These are phyloP conservation scores for Athalia cordata DNA, from an alignment of 2,888 invertebrate species.

Conservation along the genomic window DNA sequence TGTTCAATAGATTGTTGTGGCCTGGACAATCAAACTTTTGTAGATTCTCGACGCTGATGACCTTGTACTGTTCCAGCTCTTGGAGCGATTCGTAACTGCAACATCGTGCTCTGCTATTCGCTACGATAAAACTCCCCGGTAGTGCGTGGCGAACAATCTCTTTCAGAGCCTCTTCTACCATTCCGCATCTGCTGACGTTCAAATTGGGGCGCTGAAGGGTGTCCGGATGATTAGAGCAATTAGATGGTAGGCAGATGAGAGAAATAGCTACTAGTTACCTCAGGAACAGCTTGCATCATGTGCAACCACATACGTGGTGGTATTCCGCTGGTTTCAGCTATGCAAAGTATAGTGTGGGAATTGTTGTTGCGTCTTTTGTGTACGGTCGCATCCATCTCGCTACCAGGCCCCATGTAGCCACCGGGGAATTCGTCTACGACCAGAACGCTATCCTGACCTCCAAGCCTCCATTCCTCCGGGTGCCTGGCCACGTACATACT, in stretches of 20 bases:
- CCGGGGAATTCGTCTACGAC: conserved; percentile 81
- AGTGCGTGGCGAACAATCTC: conserved; percentile 67
- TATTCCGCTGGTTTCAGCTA: conserved; percentile 77
- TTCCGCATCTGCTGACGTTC: conserved; percentile 61
- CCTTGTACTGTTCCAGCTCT: conserved; percentile 67
- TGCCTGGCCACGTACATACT: conserved; percentile 73
- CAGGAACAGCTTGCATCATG: conserved; percentile 66
- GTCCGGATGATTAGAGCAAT: background rate
- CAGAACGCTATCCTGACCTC: conserved; percentile 79
- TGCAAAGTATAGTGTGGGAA: conserved; percentile 79
- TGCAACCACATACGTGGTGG: conserved; percentile 74
- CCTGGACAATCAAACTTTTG: conserved; percentile 72
- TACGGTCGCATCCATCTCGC: conserved; percentile 74
- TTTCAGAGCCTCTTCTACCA: conserved; percentile 70
- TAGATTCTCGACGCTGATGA: conserved; percentile 72
- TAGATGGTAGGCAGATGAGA: background rate
- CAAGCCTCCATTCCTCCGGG: conserved; percentile 75
- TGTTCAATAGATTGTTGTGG: conserved; percentile 70
- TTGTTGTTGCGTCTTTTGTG: conserved; percentile 75
- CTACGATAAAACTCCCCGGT: conserved; percentile 72
- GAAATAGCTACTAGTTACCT: conserved; percentile 53
- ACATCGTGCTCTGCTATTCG: conserved; percentile 68
- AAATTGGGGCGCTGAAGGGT: conserved; percentile 57
- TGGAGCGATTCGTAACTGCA: conserved; percentile 69
- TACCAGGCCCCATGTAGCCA: conserved; percentile 76